Base-by-base conservation (phyloP, 2,888 invertebrate species). In the Protonemura montana region DNA sequence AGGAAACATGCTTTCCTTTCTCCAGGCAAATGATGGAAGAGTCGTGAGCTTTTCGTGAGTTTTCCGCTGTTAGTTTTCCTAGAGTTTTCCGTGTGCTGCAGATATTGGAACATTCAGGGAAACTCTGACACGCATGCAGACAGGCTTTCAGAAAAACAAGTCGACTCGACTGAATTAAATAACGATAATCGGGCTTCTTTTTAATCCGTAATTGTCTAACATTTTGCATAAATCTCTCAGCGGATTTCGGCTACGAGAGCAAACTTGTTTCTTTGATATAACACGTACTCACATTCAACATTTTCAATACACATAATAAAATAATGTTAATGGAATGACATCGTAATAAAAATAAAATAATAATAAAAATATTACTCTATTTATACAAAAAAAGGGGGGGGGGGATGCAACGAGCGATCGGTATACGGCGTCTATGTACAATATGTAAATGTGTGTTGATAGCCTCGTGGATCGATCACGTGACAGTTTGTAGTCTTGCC, bases 361-460 rank as follows among this genome's bases (percentile, higher is more conserved):
- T 59, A 21, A 16, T 59, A 59, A 59, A 16, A 21, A 59, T 16
- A 59, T 59, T 10, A 78, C 78, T 26, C 27, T 27, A 76, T 76
- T 2, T 76, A 76, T 25, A 25, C 16, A 78, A 26, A 26, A 27
- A 78, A 27, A 78, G 27, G 25, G 10, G 27, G 16, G 10, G 25
- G 27, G 10, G 6, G 10, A 7, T 28, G 76, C 76, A 84, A 84
- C 28, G 13, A 84, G 35, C 13, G 59, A 59, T 59, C 35, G 59
- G 59, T 59, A 76, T 28, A 27, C 59, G 26, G 76, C 26, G 27
- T 84, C 76, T 84, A 84, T 84, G 84, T 84, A 84, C 84, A 84
- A 84, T 84, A 84, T 84, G 84, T 84, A 84, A 84, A 84, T 84
- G 82, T 41, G 82, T 59, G 42, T 41, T 35, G 26, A n/a, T 26